These are phyloP conservation scores for Tenualosa thibaudeaui DNA, from an alignment of 2,797 vertebrate species.

Conservation along the genomic window DNA sequence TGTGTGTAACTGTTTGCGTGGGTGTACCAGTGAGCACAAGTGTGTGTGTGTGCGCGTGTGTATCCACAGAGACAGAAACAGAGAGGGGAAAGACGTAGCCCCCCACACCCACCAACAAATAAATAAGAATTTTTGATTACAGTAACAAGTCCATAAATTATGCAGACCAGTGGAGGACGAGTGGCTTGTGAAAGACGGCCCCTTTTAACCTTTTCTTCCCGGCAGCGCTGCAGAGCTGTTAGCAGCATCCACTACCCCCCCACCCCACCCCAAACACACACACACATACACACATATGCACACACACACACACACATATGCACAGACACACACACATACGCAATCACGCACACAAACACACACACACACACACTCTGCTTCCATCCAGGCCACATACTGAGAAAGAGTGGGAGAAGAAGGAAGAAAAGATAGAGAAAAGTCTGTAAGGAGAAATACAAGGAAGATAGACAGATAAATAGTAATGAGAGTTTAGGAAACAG, in stretches of 20 bases:
- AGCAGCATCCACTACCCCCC: conserved; percentile 40
- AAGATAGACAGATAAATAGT: background rate
- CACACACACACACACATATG: background rate
- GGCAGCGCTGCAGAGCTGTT: conserved; percentile 53
- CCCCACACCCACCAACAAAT: conserved; percentile 56
- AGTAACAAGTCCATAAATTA: conserved; percentile 79
- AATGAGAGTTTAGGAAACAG: background rate
- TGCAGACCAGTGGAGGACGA: conserved; percentile 67
- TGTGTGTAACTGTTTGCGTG: conserved; percentile 32
- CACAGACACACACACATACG: background rate
- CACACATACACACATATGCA: background rate
- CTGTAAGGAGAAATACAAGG: background rate
- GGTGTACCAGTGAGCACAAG: background rate
- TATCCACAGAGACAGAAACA: background rate
- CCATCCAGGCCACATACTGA: background rate
- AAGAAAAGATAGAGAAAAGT: background rate
- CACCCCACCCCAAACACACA: background rate
- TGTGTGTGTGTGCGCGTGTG: conserved; percentile 26
- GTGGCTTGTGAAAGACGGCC: conserved; percentile 71
- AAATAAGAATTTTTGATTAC: conserved; percentile 82
- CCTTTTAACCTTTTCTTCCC: conserved; percentile 72
- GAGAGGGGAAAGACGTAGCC: conserved; percentile 32
- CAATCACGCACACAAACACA: background rate
- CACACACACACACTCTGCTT: background rate
- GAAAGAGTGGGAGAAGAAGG: background rate